phyloP scores from a whole-genome alignment of 2,113 vertebrate genomes.

The Furnarius figulus region DNA sequence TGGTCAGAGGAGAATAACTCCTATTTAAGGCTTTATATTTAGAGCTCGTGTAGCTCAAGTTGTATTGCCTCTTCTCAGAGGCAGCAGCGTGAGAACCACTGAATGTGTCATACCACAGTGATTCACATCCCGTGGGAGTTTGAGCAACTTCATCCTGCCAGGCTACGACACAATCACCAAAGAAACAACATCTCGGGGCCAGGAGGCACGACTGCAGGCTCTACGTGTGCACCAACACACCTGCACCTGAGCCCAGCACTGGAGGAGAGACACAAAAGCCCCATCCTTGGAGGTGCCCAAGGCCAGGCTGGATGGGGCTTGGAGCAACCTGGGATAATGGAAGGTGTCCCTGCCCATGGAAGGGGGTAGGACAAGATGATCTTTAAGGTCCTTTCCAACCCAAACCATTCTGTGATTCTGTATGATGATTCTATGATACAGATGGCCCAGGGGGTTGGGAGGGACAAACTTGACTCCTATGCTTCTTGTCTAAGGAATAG shows the following conservation, averaged over 20 bases:
- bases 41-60: slow-evolving; percentile 3
- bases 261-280: neutral
- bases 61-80: slow-evolving; percentile 30
- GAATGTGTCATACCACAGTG: slow-evolving; percentile 63
- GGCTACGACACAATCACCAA: slow-evolving; percentile 32
- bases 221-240: neutral
- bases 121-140: slow-evolving; percentile 75
- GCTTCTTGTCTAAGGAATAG: neutral
- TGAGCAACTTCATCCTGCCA: slow-evolving; percentile 59
- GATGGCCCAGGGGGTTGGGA: neutral
- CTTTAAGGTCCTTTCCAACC: neutral
- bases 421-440: neutral
- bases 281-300: neutral
- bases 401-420: neutral
- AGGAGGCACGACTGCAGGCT: neutral
- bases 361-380: neutral
- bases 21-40: neutral
- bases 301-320: neutral
- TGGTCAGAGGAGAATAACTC: neutral
- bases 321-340: neutral
- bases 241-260: neutral
- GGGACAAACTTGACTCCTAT: neutral
- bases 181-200: slow-evolving; percentile 26
- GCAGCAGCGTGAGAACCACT: slow-evolving; percentile 60
- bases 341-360: neutral